Evolutionary conservation across 1,140 invertebrate genomes (phyloP).

Genomic region (Lanistes nyassanus): DNA sequence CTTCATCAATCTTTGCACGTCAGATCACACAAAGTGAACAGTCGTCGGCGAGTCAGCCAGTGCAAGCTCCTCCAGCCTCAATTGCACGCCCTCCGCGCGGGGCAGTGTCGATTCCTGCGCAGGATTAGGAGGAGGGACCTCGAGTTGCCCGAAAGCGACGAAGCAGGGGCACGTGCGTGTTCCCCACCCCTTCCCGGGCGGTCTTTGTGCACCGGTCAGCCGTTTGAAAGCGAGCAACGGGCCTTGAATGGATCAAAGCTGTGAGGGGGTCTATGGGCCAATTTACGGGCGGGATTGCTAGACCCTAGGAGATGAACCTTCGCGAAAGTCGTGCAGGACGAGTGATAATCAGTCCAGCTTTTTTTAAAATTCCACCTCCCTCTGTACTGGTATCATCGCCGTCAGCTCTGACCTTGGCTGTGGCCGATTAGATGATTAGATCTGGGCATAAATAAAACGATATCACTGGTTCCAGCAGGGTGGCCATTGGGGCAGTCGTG

Average conservation of each 20-base stretch:
- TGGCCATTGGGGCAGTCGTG: too few relatives aligned
- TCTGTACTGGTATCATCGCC: too few relatives aligned
- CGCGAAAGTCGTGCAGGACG: too few relatives aligned
- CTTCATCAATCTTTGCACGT: conserved; percentile 8
- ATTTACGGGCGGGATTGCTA: too few relatives aligned
- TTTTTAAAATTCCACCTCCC: too few relatives aligned
- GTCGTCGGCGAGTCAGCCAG: neutral
- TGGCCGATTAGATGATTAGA: too few relatives aligned
- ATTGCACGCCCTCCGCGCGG: neutral
- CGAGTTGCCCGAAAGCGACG: neutral
- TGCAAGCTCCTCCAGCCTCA: neutral
- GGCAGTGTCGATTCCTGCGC: neutral
- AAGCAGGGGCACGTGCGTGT: neutral
- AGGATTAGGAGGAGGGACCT: neutral
- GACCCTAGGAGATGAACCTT: too few relatives aligned
- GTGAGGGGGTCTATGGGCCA: too few relatives aligned
- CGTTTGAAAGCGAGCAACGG: neutral
- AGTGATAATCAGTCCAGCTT: too few relatives aligned
- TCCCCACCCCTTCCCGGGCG: neutral
- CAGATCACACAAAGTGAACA: conserved; percentile 11
- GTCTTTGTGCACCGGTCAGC: neutral
- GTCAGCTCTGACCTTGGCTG: too few relatives aligned
- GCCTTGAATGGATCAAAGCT: conserved; percentile 5
- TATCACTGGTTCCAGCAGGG: too few relatives aligned
- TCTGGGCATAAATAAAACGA: too few relatives aligned